phyloP scores from a whole-genome alignment of 2,888 invertebrate species.

The Rhynchonema sp. region DNA sequence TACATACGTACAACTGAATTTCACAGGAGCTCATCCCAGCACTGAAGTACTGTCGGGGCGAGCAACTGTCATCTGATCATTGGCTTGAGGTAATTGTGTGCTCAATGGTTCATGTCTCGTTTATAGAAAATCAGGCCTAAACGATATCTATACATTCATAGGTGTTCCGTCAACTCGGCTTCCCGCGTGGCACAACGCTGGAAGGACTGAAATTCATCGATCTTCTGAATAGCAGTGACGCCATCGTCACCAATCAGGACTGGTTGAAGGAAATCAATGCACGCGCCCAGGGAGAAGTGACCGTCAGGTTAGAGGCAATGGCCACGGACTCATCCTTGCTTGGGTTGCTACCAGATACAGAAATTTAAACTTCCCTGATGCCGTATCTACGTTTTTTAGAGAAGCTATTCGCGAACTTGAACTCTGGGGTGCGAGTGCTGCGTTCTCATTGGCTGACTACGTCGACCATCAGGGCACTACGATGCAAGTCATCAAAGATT shows the following conservation, averaged over 20 bases:
- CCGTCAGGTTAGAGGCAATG: slow-evolving; percentile 36
- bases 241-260: slow-evolving; percentile 37
- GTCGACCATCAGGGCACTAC: slow-evolving; percentile 48
- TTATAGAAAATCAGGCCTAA: too few species aligned
- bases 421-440: slow-evolving; percentile 72
- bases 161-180: slow-evolving; percentile 34
- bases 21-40: slow-evolving; percentile 37
- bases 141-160: background rate
- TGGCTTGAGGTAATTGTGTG: slow-evolving; percentile 69
- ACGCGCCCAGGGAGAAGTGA: slow-evolving; percentile 68
- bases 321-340: slow-evolving; percentile 11
- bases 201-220: slow-evolving; percentile 60
- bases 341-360: too few species aligned
- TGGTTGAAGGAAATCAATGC: slow-evolving; percentile 41
- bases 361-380: too few species aligned
- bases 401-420: slow-evolving; percentile 82
- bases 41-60: slow-evolving; percentile 60
- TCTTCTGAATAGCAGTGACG: slow-evolving; percentile 41
- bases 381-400: too few species aligned
- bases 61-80: slow-evolving; percentile 68
- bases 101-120: slow-evolving; percentile 11
- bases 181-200: slow-evolving; percentile 42
- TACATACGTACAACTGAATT: background rate
- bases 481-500: slow-evolving; percentile 64
- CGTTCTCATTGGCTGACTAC: slow-evolving; percentile 51